Percentiles rank a stretch among this genome's conserved stretches.
These are phyloP conservation scores for Mormoops blainvillei DNA, from an alignment of 2,113 vertebrate species.

Conservation along the genomic window DNA sequence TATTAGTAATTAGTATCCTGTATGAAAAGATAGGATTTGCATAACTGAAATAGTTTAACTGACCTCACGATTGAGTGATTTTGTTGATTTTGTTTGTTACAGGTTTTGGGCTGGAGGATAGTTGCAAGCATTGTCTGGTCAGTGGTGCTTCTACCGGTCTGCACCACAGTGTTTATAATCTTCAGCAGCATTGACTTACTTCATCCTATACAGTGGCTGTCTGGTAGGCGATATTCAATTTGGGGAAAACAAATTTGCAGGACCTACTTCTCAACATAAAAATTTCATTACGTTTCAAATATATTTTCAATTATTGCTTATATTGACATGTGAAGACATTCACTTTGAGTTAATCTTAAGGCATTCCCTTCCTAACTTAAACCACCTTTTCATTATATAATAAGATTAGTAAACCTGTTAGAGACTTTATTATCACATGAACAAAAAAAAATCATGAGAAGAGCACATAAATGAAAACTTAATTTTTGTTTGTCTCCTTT, in stretches of 20 bases:
- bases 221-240: conserved; percentile 79
- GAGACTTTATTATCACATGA: background rate
- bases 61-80: conserved; percentile 32
- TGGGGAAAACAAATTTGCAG: background rate
- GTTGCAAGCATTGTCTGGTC: conserved; percentile 89
- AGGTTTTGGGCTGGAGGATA: conserved; percentile 95
- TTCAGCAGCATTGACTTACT: conserved; percentile 86
- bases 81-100: conserved; percentile 32
- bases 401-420: background rate
- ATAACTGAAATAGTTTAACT: conserved; percentile 45
- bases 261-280: conserved; percentile 17
- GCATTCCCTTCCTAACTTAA: background rate
- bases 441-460: background rate
- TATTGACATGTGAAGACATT: background rate
- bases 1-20: background rate
- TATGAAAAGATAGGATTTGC: conserved; percentile 48
- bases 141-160: conserved; percentile 87
- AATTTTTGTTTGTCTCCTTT: background rate
- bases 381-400: background rate
- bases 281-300: background rate
- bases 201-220: conserved; percentile 88
- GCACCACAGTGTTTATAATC: conserved; percentile 84
- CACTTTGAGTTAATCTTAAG: background rate
- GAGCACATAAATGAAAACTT: background rate
- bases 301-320: background rate